These are phyloP conservation scores for Eupsittula cactorum DNA, from an alignment of 2,113 vertebrate genomes.

Conservation along the genomic window DNA sequence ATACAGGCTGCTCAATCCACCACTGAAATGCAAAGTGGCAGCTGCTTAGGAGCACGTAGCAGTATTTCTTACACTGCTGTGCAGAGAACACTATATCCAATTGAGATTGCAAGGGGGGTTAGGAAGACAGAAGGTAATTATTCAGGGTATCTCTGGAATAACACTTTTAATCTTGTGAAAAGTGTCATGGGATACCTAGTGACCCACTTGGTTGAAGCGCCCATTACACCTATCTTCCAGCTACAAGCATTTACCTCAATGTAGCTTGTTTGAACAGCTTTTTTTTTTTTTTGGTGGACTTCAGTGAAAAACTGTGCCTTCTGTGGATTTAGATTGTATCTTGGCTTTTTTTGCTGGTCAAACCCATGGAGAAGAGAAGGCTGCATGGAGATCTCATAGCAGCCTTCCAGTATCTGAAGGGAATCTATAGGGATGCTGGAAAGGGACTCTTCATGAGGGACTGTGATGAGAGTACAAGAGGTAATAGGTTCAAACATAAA, in stretches of 20 bases:
- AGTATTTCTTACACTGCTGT: background rate
- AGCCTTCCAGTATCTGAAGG: too few species aligned
- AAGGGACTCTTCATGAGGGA: too few species aligned
- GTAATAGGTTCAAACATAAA: too few species aligned
- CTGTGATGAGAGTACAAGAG: too few species aligned
- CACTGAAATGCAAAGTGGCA: background rate
- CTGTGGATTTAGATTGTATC: background rate
- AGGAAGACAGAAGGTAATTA: background rate
- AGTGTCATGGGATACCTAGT: background rate
- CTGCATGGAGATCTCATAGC: too few species aligned
- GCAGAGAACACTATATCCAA: background rate
- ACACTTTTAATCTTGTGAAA: slow-evolving; percentile 4
- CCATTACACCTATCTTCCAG: background rate
- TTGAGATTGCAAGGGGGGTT: background rate
- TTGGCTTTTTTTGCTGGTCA: background rate
- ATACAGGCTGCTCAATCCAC: background rate
- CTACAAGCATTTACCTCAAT: background rate
- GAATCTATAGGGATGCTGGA: too few species aligned
- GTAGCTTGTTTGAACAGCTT: background rate
- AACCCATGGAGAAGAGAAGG: background rate
- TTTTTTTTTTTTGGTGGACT: background rate
- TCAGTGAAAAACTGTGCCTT: background rate
- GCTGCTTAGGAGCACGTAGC: background rate
- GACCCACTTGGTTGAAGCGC: background rate
- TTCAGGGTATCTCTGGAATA: background rate